A percentile compares a stretch with the other conserved stretches of the same genome.
These are phyloP conservation scores for Hippocampus abdominalis DNA, from an alignment of 2,113 vertebrate species.

Conservation along the genomic window DNA sequence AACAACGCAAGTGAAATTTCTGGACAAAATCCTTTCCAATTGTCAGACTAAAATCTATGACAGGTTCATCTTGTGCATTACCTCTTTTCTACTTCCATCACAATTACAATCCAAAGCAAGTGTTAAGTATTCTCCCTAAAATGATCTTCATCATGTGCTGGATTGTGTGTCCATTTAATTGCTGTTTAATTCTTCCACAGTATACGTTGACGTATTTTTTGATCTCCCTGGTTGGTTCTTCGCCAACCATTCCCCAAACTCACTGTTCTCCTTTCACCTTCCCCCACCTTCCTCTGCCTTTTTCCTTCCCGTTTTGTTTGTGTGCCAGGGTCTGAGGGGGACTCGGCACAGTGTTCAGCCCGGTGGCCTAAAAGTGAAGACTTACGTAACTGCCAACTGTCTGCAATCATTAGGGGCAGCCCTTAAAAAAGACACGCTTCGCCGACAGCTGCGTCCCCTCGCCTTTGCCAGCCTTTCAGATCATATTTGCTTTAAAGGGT, in stretches of 20 bases:
- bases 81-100: not conserved
- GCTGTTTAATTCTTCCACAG: slow-evolving; percentile 31
- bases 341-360: slow-evolving; percentile 60
- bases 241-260: not conserved
- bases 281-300: slow-evolving; percentile 3
- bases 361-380: slow-evolving; percentile 73
- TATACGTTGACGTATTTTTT: slow-evolving; percentile 26
- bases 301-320: slow-evolving; percentile 50
- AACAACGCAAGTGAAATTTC: not conserved
- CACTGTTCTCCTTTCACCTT: not conserved
- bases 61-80: not conserved
- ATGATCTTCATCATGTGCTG: not conserved
- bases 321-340: slow-evolving; percentile 64
- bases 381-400: slow-evolving; percentile 80
- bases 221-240: not conserved
- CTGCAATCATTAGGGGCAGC: slow-evolving; percentile 78
- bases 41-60: not conserved
- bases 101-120: not conserved
- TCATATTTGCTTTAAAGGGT: slow-evolving; percentile 73
- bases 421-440: slow-evolving; percentile 75
- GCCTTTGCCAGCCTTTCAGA: slow-evolving; percentile 78
- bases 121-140: not conserved
- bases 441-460: slow-evolving; percentile 76
- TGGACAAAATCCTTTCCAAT: not conserved
- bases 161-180: slow-evolving; percentile 21